Evolutionary conservation across 2,888 invertebrate species (phyloP).

Genomic region (Glyphotaelius pellucidus): DNA sequence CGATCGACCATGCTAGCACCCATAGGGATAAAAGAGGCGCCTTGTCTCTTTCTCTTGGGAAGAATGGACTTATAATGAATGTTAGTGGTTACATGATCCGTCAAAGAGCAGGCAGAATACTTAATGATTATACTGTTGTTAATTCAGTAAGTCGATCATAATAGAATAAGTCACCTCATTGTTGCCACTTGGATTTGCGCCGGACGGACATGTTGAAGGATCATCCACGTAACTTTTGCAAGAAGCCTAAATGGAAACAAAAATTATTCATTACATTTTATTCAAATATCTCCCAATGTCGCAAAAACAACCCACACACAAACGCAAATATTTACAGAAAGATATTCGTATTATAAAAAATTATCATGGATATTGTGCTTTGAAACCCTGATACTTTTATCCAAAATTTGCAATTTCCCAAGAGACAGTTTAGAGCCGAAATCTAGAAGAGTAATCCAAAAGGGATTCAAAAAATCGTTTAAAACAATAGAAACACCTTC

Average conservation of each 20-base stretch:
- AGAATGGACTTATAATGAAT: not conserved
- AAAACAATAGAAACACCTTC: not conserved
- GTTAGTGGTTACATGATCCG: not conserved
- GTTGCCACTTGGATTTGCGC: not conserved
- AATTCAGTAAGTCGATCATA: not conserved
- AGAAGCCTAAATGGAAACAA: constrained; percentile 52
- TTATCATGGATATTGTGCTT: no score
- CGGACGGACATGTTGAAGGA: constrained; percentile 4
- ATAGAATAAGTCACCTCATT: constrained; percentile 31
- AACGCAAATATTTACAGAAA: not conserved
- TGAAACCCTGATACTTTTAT: not conserved
- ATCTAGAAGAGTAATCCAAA: not conserved
- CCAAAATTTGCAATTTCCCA: not conserved
- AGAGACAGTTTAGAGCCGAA: not conserved
- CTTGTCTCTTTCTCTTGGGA: not conserved
- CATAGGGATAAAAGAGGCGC: not conserved
- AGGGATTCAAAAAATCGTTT: not conserved
- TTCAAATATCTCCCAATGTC: not conserved
- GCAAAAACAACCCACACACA: not conserved
- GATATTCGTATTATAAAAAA: no score
- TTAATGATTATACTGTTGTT: not conserved
- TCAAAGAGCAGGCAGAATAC: not conserved
- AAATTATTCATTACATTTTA: not conserved
- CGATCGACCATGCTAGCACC: no score
- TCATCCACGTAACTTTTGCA: constrained; percentile 53